Percentiles rank a stretch among this genome's conserved stretches.
phyloP scores from a whole-genome alignment of 2,113 vertebrate genomes.

The Vulpes vulpes region DNA sequence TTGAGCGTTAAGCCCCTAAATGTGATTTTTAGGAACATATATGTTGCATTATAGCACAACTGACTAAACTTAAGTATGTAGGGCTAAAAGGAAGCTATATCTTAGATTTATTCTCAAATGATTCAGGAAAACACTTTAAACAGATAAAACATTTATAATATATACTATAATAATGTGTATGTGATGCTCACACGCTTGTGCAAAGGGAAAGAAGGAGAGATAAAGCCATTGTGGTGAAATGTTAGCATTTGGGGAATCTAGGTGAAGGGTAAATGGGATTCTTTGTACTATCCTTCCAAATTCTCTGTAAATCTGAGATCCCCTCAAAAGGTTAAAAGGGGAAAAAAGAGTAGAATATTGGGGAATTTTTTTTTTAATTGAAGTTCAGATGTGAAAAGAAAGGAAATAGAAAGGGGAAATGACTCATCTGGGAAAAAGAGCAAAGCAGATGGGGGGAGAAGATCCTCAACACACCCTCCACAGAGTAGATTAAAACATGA shows the following conservation, averaged over 20 bases:
- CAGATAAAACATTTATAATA: background rate
- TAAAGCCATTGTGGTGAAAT: background rate
- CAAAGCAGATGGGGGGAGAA: background rate
- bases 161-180: background rate
- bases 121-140: background rate
- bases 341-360: background rate
- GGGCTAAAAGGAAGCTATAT: background rate
- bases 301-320: slow-evolving; percentile 39
- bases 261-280: background rate
- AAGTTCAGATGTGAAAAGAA: slow-evolving; percentile 29
- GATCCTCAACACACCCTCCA: background rate
- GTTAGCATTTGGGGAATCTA: background rate
- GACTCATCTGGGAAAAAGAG: slow-evolving; percentile 42
- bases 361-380: slow-evolving; percentile 7
- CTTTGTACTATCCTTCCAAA: slow-evolving; percentile 38
- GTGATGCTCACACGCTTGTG: background rate
- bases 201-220: background rate
- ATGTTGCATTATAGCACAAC: slow-evolving; percentile 8
- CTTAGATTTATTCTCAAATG: slow-evolving; percentile 29
- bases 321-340: background rate
- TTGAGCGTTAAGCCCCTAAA: background rate
- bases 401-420: slow-evolving; percentile 6
- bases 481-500: background rate
- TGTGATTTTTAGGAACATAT: slow-evolving; percentile 7
- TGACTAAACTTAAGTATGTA: background rate